Conservation (phyloP, 53 echinoderm and acorn worm species). For the Stichopus horrens region DNA sequence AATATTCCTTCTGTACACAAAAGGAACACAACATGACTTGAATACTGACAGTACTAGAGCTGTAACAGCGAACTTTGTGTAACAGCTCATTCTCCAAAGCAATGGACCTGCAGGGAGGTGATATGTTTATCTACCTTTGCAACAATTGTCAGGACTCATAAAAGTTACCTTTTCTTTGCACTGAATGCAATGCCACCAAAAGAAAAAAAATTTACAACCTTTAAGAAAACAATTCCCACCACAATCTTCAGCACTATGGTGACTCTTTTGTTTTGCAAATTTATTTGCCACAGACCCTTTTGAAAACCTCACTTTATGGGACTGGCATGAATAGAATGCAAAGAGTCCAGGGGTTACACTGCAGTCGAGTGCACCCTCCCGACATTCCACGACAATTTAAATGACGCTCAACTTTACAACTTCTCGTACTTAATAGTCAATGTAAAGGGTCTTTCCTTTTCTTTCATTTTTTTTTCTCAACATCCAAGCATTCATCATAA, state of each 20-base stretch:
- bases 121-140: background rate
- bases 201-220: background rate
- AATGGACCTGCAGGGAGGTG: too few species aligned
- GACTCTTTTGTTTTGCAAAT: background rate
- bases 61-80: too few species aligned
- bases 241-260: background rate
- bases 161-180: background rate
- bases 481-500: slow-evolving; percentile 17
- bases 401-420: slow-evolving; percentile 5
- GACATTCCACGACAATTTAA: slow-evolving; percentile 30
- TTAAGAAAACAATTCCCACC: background rate
- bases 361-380: background rate
- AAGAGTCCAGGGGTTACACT: background rate
- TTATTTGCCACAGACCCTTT: background rate
- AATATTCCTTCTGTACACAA: too few species aligned
- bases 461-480: background rate
- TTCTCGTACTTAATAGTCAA: background rate
- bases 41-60: too few species aligned
- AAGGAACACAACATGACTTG: too few species aligned
- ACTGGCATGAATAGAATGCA: background rate
- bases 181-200: background rate
- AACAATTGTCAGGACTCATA: background rate
- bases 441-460: slow-evolving; percentile 3
- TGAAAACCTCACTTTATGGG: background rate
- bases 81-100: too few species aligned